Base-by-base conservation (phyloP, 1,140 invertebrate genomes). In the Euschistus heros region DNA sequence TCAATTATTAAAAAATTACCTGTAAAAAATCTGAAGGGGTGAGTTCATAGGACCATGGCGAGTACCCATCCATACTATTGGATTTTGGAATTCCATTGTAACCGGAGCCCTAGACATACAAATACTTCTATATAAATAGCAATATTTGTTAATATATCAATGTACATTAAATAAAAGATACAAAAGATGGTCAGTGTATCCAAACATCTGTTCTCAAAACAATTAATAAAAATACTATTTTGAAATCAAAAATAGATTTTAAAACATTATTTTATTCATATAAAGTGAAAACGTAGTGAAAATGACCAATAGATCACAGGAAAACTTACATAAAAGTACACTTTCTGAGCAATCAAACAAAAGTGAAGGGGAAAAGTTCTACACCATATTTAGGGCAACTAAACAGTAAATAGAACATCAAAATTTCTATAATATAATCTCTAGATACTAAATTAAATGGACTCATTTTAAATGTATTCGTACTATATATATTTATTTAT, bases 11-110 rank as follows among this genome's bases (percentile, higher is more conserved):
- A 37, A 10, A 42, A 66, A 62, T 66, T 62, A 69, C 68, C 63
- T 65, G 62, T 18, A 67, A 66, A 62, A 69, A 65, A 54, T 69
- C 66, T 24, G 66, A 63, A 46, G 66, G 66, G 2, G 66, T 67
- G 10, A 69, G 61, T 54, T 69, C 66, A 24, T 69, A 66, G 0
- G 68, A 69, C 68, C 68, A 69, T 14, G 68, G 68, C 5, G 68
- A 67, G 64, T 67, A 69, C 17, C 33, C 50, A 18, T 69, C 68
- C 68, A 69, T 69, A 52, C 30, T 52, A 47, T 27, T 17, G 8
- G 63, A 37, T 62, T 59, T 50, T 7, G 30, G 33, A 50, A 63
- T 8, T 46, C 67, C 67, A 68, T 68, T 64, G 63, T 65, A 68
- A 27, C 52, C 30, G 18, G 44, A 18, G 7, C 37, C 55, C 66